These are phyloP conservation scores for Epinephelus moara DNA, from an alignment of 2,113 vertebrate genomes.

Conservation along the genomic window DNA sequence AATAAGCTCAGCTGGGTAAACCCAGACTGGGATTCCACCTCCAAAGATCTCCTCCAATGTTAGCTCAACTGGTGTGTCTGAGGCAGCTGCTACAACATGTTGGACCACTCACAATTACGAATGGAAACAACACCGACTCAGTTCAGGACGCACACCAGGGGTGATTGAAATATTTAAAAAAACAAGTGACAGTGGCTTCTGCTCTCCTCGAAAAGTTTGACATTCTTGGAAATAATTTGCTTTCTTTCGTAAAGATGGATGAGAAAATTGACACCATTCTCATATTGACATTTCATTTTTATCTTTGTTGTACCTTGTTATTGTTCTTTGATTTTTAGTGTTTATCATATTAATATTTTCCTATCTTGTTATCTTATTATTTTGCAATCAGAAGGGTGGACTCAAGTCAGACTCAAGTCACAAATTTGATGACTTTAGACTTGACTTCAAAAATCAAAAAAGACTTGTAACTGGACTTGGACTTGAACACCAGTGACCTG, in stretches of 20 bases:
- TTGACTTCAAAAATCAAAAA: too few relatives aligned
- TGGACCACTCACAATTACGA: constrained; percentile 11
- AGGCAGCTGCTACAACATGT: constrained; percentile 72
- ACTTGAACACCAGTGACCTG: too few relatives aligned
- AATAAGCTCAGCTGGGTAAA: constrained; percentile 41
- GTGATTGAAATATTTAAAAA: constrained; percentile 9
- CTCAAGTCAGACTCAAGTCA: too few relatives aligned
- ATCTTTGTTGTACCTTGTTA: background rate
- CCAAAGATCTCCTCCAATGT: constrained; percentile 29
- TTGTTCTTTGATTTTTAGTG: background rate
- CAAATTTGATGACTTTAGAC: too few relatives aligned
- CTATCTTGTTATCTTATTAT: background rate
- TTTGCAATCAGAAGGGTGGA: too few relatives aligned
- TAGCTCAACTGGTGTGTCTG: constrained; percentile 54
- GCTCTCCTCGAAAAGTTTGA: background rate
- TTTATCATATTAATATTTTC: background rate
- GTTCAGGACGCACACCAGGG: background rate
- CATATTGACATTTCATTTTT: background rate
- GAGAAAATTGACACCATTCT: background rate
- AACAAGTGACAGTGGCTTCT: background rate
- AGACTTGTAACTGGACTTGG: too few relatives aligned
- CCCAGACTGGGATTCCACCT: constrained; percentile 40
- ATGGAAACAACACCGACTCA: constrained; percentile 2
- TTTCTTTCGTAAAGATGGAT: background rate
- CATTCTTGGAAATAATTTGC: background rate